Conservation (phyloP, 2,113 vertebrate genomes). For the Lepus timidus region DNA sequence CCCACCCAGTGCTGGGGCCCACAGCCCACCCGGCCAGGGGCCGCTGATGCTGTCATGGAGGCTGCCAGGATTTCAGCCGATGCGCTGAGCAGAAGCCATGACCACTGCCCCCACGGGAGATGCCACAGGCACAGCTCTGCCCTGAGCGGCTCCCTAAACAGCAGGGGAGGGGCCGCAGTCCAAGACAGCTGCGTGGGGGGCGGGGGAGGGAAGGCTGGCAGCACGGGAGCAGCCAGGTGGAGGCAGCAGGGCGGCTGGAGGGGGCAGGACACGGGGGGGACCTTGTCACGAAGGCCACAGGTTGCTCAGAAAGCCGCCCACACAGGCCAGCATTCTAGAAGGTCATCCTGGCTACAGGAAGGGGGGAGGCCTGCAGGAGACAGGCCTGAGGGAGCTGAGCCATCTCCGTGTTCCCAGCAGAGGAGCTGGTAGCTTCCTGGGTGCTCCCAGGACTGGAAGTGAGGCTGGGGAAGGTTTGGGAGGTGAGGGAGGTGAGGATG, state of each 20-base stretch:
- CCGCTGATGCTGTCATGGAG: neutral
- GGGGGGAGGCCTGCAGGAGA: neutral
- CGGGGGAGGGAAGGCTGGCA: too few relatives aligned
- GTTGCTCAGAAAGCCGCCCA: neutral
- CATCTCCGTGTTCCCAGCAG: too few relatives aligned
- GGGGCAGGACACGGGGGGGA: neutral
- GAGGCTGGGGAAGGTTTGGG: neutral
- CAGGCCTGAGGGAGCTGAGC: too few relatives aligned
- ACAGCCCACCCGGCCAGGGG: too few relatives aligned
- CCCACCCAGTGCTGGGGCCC: neutral
- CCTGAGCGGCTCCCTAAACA: neutral
- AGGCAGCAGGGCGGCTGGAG: neutral
- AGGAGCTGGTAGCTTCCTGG: neutral
- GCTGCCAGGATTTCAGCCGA: neutral
- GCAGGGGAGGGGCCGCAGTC: neutral
- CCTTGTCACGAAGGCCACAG: neutral
- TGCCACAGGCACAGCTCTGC: neutral
- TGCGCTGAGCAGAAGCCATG: neutral
- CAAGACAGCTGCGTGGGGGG: too few relatives aligned
- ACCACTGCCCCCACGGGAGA: neutral
- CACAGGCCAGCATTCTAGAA: neutral
- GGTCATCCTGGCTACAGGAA: neutral
- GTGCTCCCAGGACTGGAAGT: neutral
- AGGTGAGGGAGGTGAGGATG: neutral
- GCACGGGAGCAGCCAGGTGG: neutral